A percentile compares a stretch with the other conserved stretches of the same genome.
These are phyloP conservation scores for Thamnophis elegans DNA, from an alignment of 2,797 vertebrate genomes.

Conservation along the genomic window DNA sequence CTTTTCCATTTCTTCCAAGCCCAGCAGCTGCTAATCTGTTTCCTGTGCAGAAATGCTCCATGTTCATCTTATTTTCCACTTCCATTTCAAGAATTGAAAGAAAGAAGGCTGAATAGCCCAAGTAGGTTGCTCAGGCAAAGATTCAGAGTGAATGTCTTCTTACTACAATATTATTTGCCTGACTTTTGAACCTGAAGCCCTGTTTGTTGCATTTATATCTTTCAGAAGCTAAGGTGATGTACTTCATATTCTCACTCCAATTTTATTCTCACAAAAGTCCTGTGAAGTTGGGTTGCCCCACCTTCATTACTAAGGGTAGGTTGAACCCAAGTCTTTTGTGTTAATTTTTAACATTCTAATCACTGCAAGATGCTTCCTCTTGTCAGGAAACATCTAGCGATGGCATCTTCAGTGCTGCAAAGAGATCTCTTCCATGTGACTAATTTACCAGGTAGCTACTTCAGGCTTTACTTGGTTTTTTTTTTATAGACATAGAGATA, in stretches of 20 bases:
- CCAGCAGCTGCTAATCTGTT: background rate
- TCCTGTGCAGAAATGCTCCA: conserved; percentile 37
- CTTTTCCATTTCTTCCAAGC: conserved; percentile 34
- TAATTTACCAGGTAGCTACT: background rate
- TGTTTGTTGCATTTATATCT: background rate
- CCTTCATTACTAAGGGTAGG: background rate
- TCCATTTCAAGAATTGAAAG: background rate
- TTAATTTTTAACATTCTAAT: background rate
- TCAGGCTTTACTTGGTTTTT: background rate
- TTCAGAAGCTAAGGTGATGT: background rate
- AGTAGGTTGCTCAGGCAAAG: background rate
- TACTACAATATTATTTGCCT: background rate
- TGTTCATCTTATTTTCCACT: conserved; percentile 30
- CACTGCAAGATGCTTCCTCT: background rate
- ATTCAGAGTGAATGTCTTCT: background rate
- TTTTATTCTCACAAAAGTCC: background rate
- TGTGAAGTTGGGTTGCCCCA: background rate
- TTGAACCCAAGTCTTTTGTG: background rate
- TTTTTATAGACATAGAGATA: background rate
- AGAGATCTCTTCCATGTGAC: background rate
- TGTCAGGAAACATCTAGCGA: background rate
- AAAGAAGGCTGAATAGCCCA: background rate
- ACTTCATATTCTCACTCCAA: background rate
- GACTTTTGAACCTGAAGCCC: background rate
- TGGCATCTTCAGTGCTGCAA: background rate